Conservation (phyloP, 2,113 vertebrate species). For the Campylomormyrus numenius region DNA sequence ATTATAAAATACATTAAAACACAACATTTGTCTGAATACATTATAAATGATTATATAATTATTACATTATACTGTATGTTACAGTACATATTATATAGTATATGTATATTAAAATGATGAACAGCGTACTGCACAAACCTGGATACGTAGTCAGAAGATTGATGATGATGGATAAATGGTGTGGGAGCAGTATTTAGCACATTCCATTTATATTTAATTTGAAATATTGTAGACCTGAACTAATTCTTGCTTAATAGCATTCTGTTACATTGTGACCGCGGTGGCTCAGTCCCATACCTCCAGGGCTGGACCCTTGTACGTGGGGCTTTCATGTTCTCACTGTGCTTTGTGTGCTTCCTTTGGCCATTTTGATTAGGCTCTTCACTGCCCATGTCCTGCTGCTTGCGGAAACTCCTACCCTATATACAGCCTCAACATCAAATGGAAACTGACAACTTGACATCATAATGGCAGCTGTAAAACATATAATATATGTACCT, state of each 20-base stretch:
- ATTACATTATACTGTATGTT: not conserved
- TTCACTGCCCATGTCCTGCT: not conserved
- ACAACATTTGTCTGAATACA: not conserved
- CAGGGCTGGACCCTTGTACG: not conserved
- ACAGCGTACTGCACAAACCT: not conserved
- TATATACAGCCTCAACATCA: not conserved
- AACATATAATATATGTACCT: not conserved
- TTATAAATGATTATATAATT: not conserved
- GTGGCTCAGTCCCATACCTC: not conserved
- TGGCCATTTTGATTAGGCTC: not conserved
- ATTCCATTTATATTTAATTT: slow-evolving; percentile 2
- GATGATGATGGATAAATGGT: not conserved
- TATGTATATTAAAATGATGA: not conserved
- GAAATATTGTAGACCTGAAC: not conserved
- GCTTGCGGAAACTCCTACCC: not conserved
- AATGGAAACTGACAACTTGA: not conserved
- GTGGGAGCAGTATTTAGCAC: not conserved
- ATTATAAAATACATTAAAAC: not conserved
- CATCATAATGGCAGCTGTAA: not conserved
- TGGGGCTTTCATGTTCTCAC: not conserved
- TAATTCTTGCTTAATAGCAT: not conserved
- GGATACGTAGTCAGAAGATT: not conserved
- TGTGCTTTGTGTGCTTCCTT: not conserved
- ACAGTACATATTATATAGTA: not conserved
- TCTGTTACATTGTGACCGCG: not conserved